Evolutionary conservation across 2,888 invertebrate genomes (phyloP).

Genomic region (Mesorhabditis spiculigera): DNA sequence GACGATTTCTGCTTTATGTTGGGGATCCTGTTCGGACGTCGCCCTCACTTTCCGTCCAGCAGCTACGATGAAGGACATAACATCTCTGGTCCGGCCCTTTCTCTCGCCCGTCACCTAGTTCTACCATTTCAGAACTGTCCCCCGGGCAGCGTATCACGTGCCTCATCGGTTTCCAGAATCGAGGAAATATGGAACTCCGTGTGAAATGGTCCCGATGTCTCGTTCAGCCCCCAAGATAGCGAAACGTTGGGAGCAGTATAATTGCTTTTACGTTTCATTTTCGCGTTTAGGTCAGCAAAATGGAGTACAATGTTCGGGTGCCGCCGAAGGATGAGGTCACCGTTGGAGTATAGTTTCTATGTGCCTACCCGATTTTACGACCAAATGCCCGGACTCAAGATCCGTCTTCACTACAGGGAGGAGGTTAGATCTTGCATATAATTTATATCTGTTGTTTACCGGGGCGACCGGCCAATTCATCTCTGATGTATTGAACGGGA

Average conservation of each 20-base stretch:
- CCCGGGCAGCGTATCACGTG: slow-evolving; percentile 89
- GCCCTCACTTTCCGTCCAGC: slow-evolving; percentile 80
- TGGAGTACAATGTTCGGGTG: slow-evolving; percentile 81
- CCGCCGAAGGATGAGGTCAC: slow-evolving; percentile 88
- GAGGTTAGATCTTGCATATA: slow-evolving; percentile 23
- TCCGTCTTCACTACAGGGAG: slow-evolving; percentile 62
- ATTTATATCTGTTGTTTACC: slow-evolving; percentile 21
- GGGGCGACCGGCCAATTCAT: slow-evolving; percentile 71
- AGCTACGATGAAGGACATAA: slow-evolving; percentile 58
- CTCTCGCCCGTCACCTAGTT: background rate
- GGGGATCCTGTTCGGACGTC: slow-evolving; percentile 79
- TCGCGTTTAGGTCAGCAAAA: slow-evolving; percentile 74
- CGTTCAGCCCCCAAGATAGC: slow-evolving; percentile 97
- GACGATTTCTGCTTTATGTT: slow-evolving; percentile 38
- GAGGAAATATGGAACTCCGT: slow-evolving; percentile 82
- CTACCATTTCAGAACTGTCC: slow-evolving; percentile 72
- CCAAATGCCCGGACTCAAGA: slow-evolving; percentile 88
- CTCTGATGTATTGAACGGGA: slow-evolving; percentile 96
- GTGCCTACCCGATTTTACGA: slow-evolving; percentile 93
- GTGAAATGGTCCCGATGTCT: slow-evolving; percentile 91
- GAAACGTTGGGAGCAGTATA: slow-evolving; percentile 83
- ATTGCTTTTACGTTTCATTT: background rate
- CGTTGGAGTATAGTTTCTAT: slow-evolving; percentile 85
- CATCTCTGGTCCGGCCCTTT: slow-evolving; percentile 64
- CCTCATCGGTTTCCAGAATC: slow-evolving; percentile 91